phyloP scores from a whole-genome alignment of 2,888 invertebrate species.

The Hirudinaria manillensis region DNA sequence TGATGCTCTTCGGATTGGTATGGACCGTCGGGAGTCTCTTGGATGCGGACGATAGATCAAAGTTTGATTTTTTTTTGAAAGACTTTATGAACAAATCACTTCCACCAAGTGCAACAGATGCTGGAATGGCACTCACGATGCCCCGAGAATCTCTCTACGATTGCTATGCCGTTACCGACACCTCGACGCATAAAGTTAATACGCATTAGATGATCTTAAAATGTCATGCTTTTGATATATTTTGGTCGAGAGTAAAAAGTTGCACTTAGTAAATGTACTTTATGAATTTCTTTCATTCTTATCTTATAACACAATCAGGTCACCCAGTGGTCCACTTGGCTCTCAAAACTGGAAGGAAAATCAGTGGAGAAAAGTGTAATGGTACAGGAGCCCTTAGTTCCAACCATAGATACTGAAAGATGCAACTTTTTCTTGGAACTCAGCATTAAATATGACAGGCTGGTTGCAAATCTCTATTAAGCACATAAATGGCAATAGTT shows the following conservation, averaged over 20 bases:
- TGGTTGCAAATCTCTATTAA: not conserved
- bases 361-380: conserved; percentile 46
- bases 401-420: conserved; percentile 57
- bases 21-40: conserved; percentile 82
- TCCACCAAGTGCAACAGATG: not conserved
- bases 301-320: not conserved
- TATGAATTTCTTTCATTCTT: too few species aligned
- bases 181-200: too few species aligned
- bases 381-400: conserved; percentile 55
- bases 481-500: too few species aligned
- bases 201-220: not conserved
- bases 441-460: conserved; percentile 51
- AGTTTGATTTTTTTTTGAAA: conserved; percentile 69
- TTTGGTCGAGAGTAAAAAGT: too few species aligned
- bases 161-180: conserved; percentile 1
- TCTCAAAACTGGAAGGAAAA: conserved; percentile 3
- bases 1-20: conserved; percentile 55
- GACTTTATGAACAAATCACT: not conserved
- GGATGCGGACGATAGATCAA: conserved; percentile 67
- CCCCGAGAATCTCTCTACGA: conserved; percentile 14
- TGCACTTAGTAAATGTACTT: too few species aligned
- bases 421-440: conserved; percentile 55
- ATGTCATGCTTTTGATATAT: not conserved
- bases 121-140: not conserved
- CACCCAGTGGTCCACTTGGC: conserved; percentile 21